Evolutionary conservation across 2,888 invertebrate genomes (phyloP), one percentile per base, ranked within the genome.

Genomic region (Andrena praecox): DNA sequence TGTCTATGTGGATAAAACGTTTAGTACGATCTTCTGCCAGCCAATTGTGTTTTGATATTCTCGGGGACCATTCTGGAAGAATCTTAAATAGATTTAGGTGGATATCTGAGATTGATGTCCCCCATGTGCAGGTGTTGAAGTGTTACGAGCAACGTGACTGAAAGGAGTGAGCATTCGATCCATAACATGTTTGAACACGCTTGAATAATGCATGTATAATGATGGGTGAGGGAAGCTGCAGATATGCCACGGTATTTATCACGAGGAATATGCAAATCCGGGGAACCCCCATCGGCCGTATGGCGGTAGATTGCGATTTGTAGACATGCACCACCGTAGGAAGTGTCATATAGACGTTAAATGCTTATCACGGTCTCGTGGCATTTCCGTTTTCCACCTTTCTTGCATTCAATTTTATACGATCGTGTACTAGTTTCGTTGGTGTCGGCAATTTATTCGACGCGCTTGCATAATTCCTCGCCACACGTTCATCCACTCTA

Each of bases 311-410:
- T 4, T 42, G 12, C 16, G 63, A 20, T 35, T 63, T 56, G 27
- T 24, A 35, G 7, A 63, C 20, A 63, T 8, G 42, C 42, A 42
- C 63, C 31, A 50, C 50, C 60, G 60, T 60, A 20, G 48, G 29
- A 60, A 33, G 12, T 31, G 7, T 29, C 20, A 20, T 29, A 29
- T 12, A 60, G 48, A 6, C 33, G 42, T 42, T 42, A 29, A 62
- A 60, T 42, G 29, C 50, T 59, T 79, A 70, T 77, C 59, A 31
- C 10, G 35, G 42, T 48, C 33, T 5, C 63, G 54, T 54, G 27
- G 16, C 79, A 63, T 78, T 77, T 78, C 69, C 68, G 78, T 42
- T 72, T 66, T 62, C 52, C 59, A 60, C 52, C 56, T 48, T 48
- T 27, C 66, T 31, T n/a, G 48, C 42, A 63, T 77, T 78, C 68